phyloP scores from a whole-genome alignment of 2,113 vertebrate genomes.

The Odobenus rosmarus region DNA sequence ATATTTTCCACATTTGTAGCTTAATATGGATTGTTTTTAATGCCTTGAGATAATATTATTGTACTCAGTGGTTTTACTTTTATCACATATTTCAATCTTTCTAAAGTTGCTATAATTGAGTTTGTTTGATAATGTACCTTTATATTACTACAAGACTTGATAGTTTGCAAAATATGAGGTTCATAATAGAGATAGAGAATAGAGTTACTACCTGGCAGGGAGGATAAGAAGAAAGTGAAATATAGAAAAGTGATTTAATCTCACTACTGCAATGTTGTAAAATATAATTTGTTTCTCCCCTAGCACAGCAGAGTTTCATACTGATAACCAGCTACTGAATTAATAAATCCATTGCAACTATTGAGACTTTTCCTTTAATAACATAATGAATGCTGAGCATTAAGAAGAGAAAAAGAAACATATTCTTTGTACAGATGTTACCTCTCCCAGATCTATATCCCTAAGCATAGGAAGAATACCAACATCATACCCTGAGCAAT shows the following conservation, averaged over 20 bases:
- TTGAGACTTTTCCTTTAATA: constrained; percentile 83
- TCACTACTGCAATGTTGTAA: constrained; percentile 77
- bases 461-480: constrained; percentile 26
- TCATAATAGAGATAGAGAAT: constrained; percentile 80
- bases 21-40: constrained; percentile 72
- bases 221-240: constrained; percentile 83
- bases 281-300: constrained; percentile 82
- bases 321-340: constrained; percentile 82
- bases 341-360: constrained; percentile 83
- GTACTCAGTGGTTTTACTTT: constrained; percentile 72
- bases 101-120: constrained; percentile 72
- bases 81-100: constrained; percentile 75
- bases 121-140: constrained; percentile 70
- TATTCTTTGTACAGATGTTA: constrained; percentile 58
- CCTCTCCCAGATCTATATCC: constrained; percentile 41
- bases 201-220: constrained; percentile 77
- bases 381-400: constrained; percentile 77
- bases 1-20: constrained; percentile 57
- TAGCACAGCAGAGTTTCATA: constrained; percentile 77
- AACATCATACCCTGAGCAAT: constrained; percentile 9
- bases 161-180: constrained; percentile 80
- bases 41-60: constrained; percentile 71
- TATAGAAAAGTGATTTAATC: constrained; percentile 82
- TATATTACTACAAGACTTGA: constrained; percentile 75
- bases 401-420: constrained; percentile 72